Base-by-base conservation (phyloP, 2,797 vertebrate genomes). In the Amazona finschi region DNA sequence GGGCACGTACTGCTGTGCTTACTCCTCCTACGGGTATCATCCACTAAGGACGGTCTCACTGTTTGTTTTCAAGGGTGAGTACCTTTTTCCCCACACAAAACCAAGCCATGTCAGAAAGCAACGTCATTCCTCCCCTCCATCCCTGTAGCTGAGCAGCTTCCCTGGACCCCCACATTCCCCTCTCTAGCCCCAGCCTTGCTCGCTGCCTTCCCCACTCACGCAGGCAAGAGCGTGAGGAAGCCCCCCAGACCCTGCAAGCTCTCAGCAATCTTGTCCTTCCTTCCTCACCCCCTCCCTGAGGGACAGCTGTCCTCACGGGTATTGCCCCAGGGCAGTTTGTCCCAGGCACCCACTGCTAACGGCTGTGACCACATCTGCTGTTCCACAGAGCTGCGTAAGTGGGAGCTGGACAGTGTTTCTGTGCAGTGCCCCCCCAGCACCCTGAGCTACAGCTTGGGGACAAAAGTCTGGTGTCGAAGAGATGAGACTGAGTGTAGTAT, bases 1-100 rank as follows among this genome's bases (percentile, higher is more conserved):
- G 0, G 92, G 75, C 85, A 83, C 2, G 0, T 95, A 95, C 12
- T 1, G 0, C 28, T 95, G 94, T 38, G 4, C 1, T 44, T 33
- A 9, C 47, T 27, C 3, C 17, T 1, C 0, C 21, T 0, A 0
- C 7, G 0, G 0, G 1, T 6, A 12, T 5, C 0, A 0, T 3
- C 1, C 0, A 2, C 20, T 82, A 1, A 85, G 2, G 82, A 11
- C 0, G 0, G 33, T 96, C 90, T 80, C 57, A 0, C 69, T 96
- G 75, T n/a, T 2, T 3, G 90, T 96, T 52, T 83, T 80, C 79
- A 90, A 52, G 44, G 94, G 94, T 95, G 80, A 95, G 95, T 94
- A 82, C 24, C 58, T 64, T 33, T 5, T 15, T 22, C 53, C 28
- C 50, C 49, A 47, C 8, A 33, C 39, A 46, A 62, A 62, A 24